Conservation (phyloP, 2,888 invertebrate species). For the Acrocera orbiculus region DNA sequence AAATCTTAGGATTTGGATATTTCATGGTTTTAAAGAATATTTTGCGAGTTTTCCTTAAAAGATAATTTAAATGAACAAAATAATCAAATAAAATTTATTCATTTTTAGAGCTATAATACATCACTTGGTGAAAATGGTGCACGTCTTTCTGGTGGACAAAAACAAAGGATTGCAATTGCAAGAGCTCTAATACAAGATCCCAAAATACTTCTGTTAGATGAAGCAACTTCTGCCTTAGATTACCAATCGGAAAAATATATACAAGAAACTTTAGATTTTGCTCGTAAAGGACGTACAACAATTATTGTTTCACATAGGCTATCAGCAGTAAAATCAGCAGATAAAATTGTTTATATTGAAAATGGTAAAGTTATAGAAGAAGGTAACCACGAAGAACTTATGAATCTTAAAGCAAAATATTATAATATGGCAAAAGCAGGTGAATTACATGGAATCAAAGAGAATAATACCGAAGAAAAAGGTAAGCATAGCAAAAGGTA, state of each 20-base stretch:
- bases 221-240: constrained; percentile 73
- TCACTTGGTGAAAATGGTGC: constrained; percentile 63
- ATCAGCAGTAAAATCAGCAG: constrained; percentile 52
- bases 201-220: constrained; percentile 56
- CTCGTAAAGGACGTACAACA: constrained; percentile 55
- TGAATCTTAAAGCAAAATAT: constrained; percentile 45
- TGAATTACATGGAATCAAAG: constrained; percentile 19
- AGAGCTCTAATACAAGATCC: constrained; percentile 62
- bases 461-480: constrained; percentile 16
- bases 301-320: constrained; percentile 58
- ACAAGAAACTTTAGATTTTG: constrained; percentile 61
- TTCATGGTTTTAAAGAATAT: no score
- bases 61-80: no score
- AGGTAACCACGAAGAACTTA: constrained; percentile 56
- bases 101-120: constrained; percentile 51
- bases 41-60: no score
- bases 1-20: no score
- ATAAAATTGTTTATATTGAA: constrained; percentile 50
- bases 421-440: constrained; percentile 42
- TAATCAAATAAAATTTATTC: constrained; percentile 5
- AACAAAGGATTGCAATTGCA: constrained; percentile 72
- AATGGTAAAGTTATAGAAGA: constrained; percentile 54
- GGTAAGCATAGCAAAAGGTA: constrained; percentile 19
- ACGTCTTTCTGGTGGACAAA: constrained; percentile 68
- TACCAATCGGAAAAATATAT: constrained; percentile 64